phyloP scores from a whole-genome alignment of 2,888 invertebrate genomes.

The Amiota communis region DNA sequence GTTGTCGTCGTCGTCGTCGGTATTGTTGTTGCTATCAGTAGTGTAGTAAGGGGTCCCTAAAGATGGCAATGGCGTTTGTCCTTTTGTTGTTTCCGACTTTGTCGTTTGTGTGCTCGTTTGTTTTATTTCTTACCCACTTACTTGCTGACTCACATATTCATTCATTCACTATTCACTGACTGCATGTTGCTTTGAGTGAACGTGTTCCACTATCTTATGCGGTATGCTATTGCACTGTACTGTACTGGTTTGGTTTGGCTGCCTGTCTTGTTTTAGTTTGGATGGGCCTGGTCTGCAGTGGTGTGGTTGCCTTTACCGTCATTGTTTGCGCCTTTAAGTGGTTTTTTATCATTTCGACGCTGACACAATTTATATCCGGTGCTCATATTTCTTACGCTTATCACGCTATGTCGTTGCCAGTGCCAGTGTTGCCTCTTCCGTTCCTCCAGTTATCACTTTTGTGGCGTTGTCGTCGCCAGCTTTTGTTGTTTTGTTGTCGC shows the following conservation, averaged over 20 bases:
- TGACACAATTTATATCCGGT: slow-evolving; percentile 73
- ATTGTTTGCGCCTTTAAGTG: slow-evolving; percentile 70
- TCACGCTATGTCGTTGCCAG: slow-evolving; percentile 52
- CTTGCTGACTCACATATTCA: slow-evolving; percentile 37
- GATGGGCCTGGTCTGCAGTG: slow-evolving; percentile 15
- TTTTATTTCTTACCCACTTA: slow-evolving; percentile 35
- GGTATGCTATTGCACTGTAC: slow-evolving; percentile 64
- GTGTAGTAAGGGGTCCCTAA: background rate
- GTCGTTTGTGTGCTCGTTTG: slow-evolving; percentile 35
- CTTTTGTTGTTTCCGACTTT: slow-evolving; percentile 61
- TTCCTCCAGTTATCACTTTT: no score
- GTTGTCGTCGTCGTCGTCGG: background rate
- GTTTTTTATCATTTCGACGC: slow-evolving; percentile 71
- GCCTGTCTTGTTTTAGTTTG: slow-evolving; percentile 29
- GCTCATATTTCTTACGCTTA: slow-evolving; percentile 72
- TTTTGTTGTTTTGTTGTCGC: slow-evolving; percentile 43
- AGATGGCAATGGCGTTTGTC: slow-evolving; percentile 48
- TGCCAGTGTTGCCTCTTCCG: no score
- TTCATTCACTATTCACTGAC: background rate
- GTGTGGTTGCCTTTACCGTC: slow-evolving; percentile 43
- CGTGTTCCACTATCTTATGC: slow-evolving; percentile 62
- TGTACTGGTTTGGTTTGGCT: slow-evolving; percentile 28
- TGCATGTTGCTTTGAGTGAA: slow-evolving; percentile 14
- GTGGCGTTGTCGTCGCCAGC: slow-evolving; percentile 45
- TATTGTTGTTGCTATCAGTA: background rate